A percentile compares a stretch with the other conserved stretches of the same genome.
These are phyloP conservation scores for rabbit (Oryctolagus cuniculus) DNA, from an alignment of 2,113 vertebrate genomes.

Conservation along the genomic window DNA sequence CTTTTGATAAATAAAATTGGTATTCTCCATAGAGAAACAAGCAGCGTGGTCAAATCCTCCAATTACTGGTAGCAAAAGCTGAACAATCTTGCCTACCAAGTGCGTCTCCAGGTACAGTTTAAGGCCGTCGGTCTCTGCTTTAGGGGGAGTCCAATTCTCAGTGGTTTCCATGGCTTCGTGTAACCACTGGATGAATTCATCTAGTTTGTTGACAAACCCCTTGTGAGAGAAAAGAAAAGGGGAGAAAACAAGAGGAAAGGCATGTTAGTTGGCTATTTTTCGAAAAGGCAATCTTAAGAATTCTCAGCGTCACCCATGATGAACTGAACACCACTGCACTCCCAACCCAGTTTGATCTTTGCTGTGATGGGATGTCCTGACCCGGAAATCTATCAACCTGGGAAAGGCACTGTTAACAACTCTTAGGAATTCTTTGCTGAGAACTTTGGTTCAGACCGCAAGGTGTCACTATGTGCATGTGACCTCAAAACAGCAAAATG, in stretches of 20 bases:
- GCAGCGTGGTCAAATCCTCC: conserved; percentile 69
- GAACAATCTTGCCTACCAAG: conserved; percentile 91
- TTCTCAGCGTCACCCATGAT: background rate
- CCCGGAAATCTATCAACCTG: conserved; percentile 16
- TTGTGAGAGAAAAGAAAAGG: conserved; percentile 82
- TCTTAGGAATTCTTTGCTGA: background rate
- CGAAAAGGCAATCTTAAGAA: conserved; percentile 68
- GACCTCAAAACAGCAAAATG: conserved; percentile 10
- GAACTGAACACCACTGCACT: background rate
- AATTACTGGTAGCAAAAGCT: conserved; percentile 73
- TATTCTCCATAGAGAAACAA: conserved; percentile 75
- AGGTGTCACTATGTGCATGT: background rate
- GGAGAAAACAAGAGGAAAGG: conserved; percentile 73
- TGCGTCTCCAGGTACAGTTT: conserved; percentile 98
- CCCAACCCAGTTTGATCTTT: background rate
- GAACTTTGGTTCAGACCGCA: background rate
- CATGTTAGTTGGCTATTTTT: conserved; percentile 69
- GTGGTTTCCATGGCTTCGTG: conserved; percentile 96
- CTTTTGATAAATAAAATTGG: conserved; percentile 57
- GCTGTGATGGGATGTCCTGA: background rate
- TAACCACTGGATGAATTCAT: conserved; percentile 98
- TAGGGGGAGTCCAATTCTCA: conserved; percentile 97
- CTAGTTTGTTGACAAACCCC: conserved; percentile 96
- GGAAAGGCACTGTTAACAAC: background rate
- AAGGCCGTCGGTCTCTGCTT: conserved; percentile 93